Evolutionary conservation across 2,888 invertebrate genomes (phyloP).

Genomic region (Pseudanteris insignis): DNA sequence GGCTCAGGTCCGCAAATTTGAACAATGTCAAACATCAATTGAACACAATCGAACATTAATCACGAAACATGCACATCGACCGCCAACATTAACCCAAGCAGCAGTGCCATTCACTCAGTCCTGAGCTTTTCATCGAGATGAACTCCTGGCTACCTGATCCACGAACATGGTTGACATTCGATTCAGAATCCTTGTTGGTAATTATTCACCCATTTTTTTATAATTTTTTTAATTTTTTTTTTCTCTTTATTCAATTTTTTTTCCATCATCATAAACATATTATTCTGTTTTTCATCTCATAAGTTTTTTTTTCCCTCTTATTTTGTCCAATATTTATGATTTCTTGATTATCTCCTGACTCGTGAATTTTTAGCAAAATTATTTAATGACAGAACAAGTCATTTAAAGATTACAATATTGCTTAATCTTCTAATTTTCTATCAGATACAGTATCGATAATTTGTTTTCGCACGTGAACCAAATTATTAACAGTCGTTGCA

Average conservation of each 20-base stretch:
- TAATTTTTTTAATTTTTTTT: too few species aligned
- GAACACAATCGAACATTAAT: constrained; percentile 11
- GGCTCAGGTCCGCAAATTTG: not conserved
- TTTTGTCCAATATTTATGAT: too few species aligned
- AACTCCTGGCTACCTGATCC: constrained; percentile 55
- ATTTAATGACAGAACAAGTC: too few species aligned
- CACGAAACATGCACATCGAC: constrained; percentile 19
- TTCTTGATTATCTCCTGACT: too few species aligned
- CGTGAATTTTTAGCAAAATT: too few species aligned
- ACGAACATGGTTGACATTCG: constrained; percentile 54
- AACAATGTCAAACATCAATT: constrained; percentile 1
- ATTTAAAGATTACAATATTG: not conserved
- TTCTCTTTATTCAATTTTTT: too few species aligned
- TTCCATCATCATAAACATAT: too few species aligned
- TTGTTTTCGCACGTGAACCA: constrained; percentile 2
- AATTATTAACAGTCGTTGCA: constrained; percentile 1
- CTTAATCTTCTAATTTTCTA: constrained; percentile 3
- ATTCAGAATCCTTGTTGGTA: constrained; percentile 45
- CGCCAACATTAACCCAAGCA: constrained; percentile 5
- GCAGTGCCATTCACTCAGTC: not conserved
- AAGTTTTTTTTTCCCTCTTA: too few species aligned
- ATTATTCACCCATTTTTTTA: too few species aligned
- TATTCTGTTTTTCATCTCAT: too few species aligned
- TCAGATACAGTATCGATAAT: constrained; percentile 1
- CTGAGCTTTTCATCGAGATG: constrained; percentile 40